phyloP scores from a whole-genome alignment of 2,113 vertebrate genomes.

The Sturnira hondurensis region DNA sequence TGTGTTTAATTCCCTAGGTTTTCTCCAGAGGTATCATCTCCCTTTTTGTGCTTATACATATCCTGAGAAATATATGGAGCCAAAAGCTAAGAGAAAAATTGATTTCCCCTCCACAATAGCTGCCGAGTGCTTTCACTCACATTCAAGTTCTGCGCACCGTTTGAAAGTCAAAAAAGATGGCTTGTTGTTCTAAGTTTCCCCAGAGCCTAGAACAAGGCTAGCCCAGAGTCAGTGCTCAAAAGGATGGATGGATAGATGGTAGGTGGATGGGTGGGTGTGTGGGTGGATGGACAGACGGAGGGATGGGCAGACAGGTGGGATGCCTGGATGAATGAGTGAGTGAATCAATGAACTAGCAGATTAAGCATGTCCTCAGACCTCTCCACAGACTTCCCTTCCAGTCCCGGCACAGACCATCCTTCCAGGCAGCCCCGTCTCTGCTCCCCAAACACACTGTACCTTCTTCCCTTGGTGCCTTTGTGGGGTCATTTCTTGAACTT shows the following conservation, averaged over 20 bases:
- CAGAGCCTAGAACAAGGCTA: neutral
- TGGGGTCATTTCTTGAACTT: neutral
- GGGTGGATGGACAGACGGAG: neutral
- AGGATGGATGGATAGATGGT: too few relatives aligned
- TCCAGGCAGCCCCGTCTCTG: neutral
- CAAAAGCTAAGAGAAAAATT: neutral
- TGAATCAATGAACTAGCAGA: neutral
- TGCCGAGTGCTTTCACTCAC: neutral
- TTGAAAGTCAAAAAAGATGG: neutral
- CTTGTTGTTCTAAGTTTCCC: neutral
- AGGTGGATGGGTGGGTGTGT: fast-evolving
- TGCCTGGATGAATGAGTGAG: too few relatives aligned
- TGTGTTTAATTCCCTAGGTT: neutral
- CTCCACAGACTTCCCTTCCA: neutral
- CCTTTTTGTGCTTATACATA: neutral
- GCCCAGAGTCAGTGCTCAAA: neutral
- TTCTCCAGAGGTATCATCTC: neutral
- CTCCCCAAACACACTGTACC: neutral
- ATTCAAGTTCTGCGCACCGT: neutral
- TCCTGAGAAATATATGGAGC: neutral
- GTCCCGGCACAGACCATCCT: neutral
- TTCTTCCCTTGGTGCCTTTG: neutral
- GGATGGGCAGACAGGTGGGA: neutral
- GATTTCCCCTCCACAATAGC: neutral
- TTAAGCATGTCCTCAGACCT: neutral